Conservation (phyloP, 2,113 vertebrate species). For the Colossoma macropomum region DNA sequence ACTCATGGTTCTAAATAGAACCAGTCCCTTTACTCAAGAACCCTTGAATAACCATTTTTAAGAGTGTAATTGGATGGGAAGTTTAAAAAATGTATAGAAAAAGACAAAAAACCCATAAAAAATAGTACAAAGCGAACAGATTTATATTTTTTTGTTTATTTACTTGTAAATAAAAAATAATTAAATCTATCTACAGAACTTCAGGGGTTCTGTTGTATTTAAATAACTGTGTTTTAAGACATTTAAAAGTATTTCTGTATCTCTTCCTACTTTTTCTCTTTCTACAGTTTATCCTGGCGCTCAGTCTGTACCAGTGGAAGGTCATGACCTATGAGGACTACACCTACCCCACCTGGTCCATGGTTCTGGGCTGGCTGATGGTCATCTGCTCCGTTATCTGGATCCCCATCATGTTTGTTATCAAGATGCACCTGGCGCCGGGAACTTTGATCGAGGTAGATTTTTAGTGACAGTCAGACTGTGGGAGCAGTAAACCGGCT, state of each 20-base stretch:
- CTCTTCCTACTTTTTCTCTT: conserved; percentile 47
- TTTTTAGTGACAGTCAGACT: not conserved
- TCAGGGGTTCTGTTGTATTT: no score
- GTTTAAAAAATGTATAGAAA: no score
- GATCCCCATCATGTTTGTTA: conserved; percentile 97
- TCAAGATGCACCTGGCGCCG: conserved; percentile 96
- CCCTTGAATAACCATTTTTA: no score
- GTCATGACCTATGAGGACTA: conserved; percentile 96
- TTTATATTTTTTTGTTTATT: no score
- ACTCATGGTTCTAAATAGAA: no score
- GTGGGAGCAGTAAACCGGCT: no score
- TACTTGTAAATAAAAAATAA: no score
- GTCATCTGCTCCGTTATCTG: conserved; percentile 96
- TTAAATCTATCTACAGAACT: no score
- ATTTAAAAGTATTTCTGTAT: not conserved
- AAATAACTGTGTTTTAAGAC: not conserved
- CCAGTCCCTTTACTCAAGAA: no score
- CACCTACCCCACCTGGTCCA: conserved; percentile 96
- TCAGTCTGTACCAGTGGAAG: conserved; percentile 98
- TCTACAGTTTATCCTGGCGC: conserved; percentile 89
- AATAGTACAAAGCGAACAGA: no score
- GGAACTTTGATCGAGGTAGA: conserved; percentile 89
- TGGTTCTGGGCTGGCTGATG: conserved; percentile 97
- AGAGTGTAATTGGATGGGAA: no score
- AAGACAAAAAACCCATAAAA: no score